These are phyloP conservation scores for Reticulitermes lucifugus DNA, from an alignment of 2,888 invertebrate genomes.

Conservation along the genomic window DNA sequence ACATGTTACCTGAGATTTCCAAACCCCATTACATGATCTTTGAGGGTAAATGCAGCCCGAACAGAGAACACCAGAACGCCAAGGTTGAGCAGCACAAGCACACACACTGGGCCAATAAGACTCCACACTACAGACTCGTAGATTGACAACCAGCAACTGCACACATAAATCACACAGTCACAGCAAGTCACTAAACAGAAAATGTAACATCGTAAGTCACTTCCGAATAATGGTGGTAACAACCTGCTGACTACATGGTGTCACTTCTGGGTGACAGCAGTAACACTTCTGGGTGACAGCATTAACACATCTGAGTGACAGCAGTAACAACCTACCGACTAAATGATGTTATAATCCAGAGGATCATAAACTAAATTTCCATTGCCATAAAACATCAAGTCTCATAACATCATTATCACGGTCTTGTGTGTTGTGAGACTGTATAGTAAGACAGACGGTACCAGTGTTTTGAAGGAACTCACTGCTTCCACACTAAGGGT, in stretches of 20 bases:
- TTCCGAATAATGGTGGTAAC: neutral
- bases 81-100: constrained; percentile 82
- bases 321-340: too few species aligned
- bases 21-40: constrained; percentile 90
- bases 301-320: too few species aligned
- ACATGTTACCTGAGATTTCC: constrained; percentile 76
- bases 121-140: constrained; percentile 96
- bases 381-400: too few species aligned
- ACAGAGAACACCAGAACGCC: constrained; percentile 86
- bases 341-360: too few species aligned
- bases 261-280: neutral
- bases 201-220: neutral
- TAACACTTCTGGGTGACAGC: too few species aligned
- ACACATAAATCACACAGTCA: constrained; percentile 55
- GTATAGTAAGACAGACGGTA: too few species aligned
- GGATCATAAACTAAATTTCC: too few species aligned
- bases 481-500: too few species aligned
- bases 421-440: too few species aligned
- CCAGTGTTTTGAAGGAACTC: too few species aligned
- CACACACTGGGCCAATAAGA: constrained; percentile 89
- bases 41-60: constrained; percentile 89
- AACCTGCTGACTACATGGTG: neutral
- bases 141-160: constrained; percentile 94
- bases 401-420: too few species aligned
- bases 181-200: neutral